Percentiles rank a stretch among this genome's conserved stretches.
Conservation (phyloP, 2,888 invertebrate species). For the Pegoplata infirma region DNA sequence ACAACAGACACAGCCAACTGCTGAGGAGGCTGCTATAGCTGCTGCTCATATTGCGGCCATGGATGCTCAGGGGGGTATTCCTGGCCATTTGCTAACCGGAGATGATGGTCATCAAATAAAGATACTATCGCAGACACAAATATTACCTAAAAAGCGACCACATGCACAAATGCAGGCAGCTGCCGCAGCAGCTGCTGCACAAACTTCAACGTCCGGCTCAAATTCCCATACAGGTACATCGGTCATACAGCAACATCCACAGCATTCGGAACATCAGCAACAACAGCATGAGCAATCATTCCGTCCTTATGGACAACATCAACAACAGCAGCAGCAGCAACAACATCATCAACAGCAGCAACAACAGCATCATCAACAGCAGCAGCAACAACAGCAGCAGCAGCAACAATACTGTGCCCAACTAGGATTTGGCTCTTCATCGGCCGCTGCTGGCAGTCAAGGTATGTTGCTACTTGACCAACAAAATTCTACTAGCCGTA, state of each 20-base stretch:
- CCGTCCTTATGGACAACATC: conserved; percentile 74
- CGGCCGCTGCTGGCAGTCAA: conserved; percentile 69
- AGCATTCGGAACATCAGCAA: conserved; percentile 60
- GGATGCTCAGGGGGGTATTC: conserved; percentile 52
- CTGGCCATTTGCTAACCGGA: conserved; percentile 66
- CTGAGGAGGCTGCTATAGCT: conserved; percentile 61
- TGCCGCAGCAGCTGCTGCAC: conserved; percentile 71
- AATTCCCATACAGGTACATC: conserved; percentile 70
- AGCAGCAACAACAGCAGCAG: conserved; percentile 51
- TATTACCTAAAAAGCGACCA: conserved; percentile 77
- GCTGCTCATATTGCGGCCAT: conserved; percentile 62
- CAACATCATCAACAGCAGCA: conserved; percentile 60
- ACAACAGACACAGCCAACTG: conserved; percentile 42
- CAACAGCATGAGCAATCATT: conserved; percentile 68
- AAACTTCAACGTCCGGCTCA: conserved; percentile 71
- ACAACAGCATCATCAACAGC: conserved; percentile 26
- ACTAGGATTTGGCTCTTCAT: conserved; percentile 65
- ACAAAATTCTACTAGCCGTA: conserved; percentile 72
- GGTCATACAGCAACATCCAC: conserved; percentile 70
- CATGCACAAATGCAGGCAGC: conserved; percentile 78
- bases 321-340: conserved; percentile 67
- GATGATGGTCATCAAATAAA: conserved; percentile 77
- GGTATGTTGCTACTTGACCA: conserved; percentile 77
- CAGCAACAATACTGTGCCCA: conserved; percentile 72
- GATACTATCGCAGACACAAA: conserved; percentile 77